Percentiles rank a stretch among this genome's conserved stretches.
Evolutionary conservation across 1,140 invertebrate genomes (phyloP).

Genomic region (Panagrolaimus sp.): DNA sequence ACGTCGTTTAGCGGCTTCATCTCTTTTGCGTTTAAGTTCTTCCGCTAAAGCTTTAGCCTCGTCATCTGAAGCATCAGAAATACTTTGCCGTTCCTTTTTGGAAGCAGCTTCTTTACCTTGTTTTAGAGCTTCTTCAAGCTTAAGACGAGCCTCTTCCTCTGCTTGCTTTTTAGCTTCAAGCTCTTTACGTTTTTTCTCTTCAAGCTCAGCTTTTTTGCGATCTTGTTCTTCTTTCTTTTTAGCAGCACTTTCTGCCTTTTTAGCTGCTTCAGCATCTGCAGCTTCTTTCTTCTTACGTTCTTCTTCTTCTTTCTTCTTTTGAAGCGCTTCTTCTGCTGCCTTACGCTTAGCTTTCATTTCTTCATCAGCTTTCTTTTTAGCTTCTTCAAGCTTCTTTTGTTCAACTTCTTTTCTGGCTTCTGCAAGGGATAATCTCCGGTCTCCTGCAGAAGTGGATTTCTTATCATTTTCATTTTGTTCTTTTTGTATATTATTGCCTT

Average conservation of each 20-base stretch:
- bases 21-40: conserved; percentile 8
- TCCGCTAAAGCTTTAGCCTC: conserved; percentile 15
- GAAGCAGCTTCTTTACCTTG: conserved; percentile 18
- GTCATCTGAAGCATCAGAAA: neutral
- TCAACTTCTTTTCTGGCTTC: conserved; percentile 2
- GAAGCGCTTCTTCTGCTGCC: conserved; percentile 17
- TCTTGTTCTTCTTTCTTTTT: conserved; percentile 6
- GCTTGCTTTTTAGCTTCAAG: conserved; percentile 18
- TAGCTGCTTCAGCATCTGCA: conserved; percentile 13
- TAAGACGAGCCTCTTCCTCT: conserved; percentile 12
- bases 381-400: conserved; percentile 20
- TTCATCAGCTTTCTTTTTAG: conserved; percentile 13
- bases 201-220: conserved; percentile 12
- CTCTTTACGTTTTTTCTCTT: conserved; percentile 1
- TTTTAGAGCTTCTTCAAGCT: conserved; percentile 17
- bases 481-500: neutral
- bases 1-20: conserved; percentile 11
- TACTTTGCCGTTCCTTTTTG: neutral
- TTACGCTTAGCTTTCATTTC: conserved; percentile 10
- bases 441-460: no score
- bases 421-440: neutral
- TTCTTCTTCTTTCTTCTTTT: conserved; percentile 24
- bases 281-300: conserved; percentile 13
- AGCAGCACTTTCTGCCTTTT: conserved; percentile 12
- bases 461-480: neutral